Evolutionary conservation across 2,797 vertebrate genomes (phyloP).

Genomic region (Chaetodon trifasciatus): DNA sequence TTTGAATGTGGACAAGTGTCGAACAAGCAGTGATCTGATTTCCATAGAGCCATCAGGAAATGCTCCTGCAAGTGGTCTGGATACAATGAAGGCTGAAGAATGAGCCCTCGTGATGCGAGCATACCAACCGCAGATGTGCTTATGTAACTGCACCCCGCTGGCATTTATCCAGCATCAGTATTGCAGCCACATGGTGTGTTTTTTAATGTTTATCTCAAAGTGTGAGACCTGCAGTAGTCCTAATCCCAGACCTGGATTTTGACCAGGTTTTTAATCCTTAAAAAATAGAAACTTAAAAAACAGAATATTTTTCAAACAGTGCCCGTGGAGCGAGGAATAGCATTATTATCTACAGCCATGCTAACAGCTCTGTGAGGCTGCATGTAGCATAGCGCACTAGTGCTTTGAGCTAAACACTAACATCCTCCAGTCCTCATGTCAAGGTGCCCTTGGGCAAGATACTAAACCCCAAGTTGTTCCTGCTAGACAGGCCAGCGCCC

Average conservation of each 20-base stretch:
- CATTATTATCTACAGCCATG: neutral
- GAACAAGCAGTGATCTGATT: constrained; percentile 62
- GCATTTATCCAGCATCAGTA: neutral
- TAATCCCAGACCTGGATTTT: neutral
- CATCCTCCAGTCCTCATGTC: neutral
- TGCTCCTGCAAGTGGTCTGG: constrained; percentile 32
- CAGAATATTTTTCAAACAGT: neutral
- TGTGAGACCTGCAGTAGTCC: neutral
- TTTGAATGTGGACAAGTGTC: constrained; percentile 64
- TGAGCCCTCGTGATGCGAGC: neutral
- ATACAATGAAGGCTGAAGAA: constrained; percentile 22
- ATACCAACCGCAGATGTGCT: neutral
- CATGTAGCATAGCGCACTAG: too few relatives aligned
- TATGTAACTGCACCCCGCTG: neutral
- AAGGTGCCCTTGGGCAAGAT: neutral
- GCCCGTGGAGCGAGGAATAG: neutral
- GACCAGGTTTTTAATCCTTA: neutral
- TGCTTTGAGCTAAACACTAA: constrained; percentile 2
- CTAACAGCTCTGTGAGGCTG: neutral
- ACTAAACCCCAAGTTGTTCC: neutral
- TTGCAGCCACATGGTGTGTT: neutral
- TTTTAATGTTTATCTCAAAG: neutral
- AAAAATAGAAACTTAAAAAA: neutral
- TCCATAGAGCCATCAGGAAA: constrained; percentile 46
- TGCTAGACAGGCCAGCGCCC: neutral